Evolutionary conservation across 2,113 vertebrate genomes (phyloP).

Genomic region (Panthera tigris): DNA sequence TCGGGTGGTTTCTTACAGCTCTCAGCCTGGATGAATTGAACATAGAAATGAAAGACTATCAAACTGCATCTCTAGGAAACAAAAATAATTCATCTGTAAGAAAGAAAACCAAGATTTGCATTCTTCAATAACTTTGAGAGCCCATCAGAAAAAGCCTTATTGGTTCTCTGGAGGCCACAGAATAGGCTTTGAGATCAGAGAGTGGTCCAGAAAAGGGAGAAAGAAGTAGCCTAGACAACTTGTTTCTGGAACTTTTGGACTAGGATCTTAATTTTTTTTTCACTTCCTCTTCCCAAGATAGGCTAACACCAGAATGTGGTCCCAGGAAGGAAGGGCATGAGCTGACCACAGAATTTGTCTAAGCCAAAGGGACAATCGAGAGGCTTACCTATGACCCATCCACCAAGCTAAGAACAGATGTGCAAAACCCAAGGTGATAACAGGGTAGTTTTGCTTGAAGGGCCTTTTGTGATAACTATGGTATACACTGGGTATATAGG

Average conservation of each 20-base stretch:
- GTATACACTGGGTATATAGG: not conserved
- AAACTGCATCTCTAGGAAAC: not conserved
- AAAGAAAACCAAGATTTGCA: not conserved
- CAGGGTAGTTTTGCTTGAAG: not conserved
- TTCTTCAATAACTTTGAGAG: not conserved
- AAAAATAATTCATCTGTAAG: not conserved
- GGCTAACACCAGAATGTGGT: not conserved
- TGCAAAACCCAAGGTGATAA: not conserved
- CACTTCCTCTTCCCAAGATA: not conserved
- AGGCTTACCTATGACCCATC: not conserved
- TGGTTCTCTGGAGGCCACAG: not conserved
- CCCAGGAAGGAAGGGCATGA: not conserved
- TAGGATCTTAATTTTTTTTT: not conserved
- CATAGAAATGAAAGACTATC: not conserved
- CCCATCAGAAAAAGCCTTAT: not conserved
- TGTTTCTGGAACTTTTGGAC: not conserved
- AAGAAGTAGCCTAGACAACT: not conserved
- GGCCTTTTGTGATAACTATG: not conserved
- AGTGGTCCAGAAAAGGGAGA: not conserved
- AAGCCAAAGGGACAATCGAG: not conserved
- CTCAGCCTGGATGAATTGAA: not conserved
- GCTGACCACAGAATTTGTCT: not conserved
- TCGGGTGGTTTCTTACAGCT: not conserved
- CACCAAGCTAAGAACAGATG: not conserved
- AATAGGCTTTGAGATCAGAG: not conserved